A percentile compares a stretch with the other conserved stretches of the same genome.
These are phyloP conservation scores for Paradisaea rubra DNA, from an alignment of 2,113 vertebrate species.

Conservation along the genomic window DNA sequence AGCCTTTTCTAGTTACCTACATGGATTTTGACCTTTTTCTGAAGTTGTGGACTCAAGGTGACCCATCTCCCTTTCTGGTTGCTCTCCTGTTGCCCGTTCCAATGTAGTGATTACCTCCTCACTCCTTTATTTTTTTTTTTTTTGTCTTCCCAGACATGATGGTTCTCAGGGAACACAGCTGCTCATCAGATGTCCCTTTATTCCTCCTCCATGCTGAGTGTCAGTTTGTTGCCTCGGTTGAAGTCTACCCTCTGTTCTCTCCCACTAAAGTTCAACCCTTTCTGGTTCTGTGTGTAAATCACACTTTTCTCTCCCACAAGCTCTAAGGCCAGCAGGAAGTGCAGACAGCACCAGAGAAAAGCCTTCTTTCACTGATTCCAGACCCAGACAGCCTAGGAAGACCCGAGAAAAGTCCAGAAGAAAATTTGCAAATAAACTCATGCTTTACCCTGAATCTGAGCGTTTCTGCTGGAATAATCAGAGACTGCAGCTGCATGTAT, in stretches of 20 bases:
- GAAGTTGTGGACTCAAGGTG: background rate
- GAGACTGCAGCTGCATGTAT: background rate
- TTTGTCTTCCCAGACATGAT: background rate
- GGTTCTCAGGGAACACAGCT: background rate
- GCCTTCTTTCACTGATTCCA: background rate
- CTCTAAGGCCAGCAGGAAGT: background rate
- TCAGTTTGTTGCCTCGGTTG: background rate
- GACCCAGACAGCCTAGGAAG: background rate
- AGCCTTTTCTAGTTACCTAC: background rate
- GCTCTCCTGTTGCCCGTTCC: background rate
- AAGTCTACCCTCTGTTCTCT: background rate
- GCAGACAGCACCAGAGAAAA: background rate
- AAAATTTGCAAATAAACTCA: accelerated
- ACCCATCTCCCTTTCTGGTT: background rate
- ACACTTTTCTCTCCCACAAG: background rate
- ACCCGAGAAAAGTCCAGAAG: background rate
- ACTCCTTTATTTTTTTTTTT: background rate
- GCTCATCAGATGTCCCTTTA: conserved; percentile 33
- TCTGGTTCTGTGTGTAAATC: background rate
- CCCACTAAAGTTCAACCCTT: background rate
- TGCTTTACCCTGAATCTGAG: background rate
- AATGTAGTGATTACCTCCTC: background rate
- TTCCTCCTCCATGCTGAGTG: conserved; percentile 19
- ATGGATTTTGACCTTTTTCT: background rate
- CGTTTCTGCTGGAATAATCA: background rate